Conservation (phyloP, 2,888 invertebrate species). For the Drosophila trichaetosa region DNA sequence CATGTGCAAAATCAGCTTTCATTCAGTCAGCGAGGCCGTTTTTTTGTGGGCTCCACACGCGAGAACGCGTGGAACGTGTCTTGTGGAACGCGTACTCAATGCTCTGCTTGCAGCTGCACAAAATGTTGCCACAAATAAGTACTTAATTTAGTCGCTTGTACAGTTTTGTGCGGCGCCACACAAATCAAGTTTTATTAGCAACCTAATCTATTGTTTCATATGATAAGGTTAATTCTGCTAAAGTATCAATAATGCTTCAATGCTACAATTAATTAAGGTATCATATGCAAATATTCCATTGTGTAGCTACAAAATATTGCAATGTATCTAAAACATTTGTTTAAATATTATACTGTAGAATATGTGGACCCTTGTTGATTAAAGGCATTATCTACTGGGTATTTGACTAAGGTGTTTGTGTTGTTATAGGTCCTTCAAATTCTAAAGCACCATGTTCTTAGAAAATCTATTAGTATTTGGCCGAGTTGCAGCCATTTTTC, state of each 20-base stretch:
- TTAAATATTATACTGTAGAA: background rate
- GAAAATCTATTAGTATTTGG: background rate
- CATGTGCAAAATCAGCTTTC: slow-evolving; percentile 48
- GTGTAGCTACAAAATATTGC: background rate
- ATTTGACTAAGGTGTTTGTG: background rate
- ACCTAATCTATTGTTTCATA: background rate
- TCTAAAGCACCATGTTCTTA: background rate
- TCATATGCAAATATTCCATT: background rate
- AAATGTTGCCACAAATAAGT: slow-evolving; percentile 1
- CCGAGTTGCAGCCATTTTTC: background rate
- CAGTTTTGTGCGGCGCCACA: background rate
- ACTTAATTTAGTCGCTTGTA: background rate
- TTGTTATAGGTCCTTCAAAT: background rate
- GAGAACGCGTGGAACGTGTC: slow-evolving; percentile 19
- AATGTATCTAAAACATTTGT: no score
- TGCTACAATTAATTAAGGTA: background rate
- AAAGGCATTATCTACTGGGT: background rate
- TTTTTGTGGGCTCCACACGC: slow-evolving; percentile 1
- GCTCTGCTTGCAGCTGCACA: background rate
- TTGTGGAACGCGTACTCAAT: slow-evolving; percentile 25
- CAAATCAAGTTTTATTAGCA: background rate
- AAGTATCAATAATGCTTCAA: background rate
- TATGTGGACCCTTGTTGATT: background rate
- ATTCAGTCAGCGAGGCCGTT: slow-evolving; percentile 26
- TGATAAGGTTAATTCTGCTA: background rate